phyloP scores from a whole-genome alignment of 2,888 invertebrate genomes.

The Odontocolon sp. region DNA sequence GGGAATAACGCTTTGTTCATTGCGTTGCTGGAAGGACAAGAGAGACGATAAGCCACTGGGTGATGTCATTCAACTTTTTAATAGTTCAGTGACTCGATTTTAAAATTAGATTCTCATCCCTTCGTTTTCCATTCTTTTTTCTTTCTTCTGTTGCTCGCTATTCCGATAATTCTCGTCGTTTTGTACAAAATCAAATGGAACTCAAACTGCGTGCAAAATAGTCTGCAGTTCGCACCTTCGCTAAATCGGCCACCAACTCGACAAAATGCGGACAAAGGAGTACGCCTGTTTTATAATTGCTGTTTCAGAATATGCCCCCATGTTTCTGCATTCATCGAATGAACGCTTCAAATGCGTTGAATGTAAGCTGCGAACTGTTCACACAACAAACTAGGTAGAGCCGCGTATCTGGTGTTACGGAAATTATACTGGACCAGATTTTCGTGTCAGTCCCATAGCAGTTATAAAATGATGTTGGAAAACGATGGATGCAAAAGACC shows the following conservation, averaged over 20 bases:
- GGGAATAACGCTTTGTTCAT: slow-evolving; percentile 4
- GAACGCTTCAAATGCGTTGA: too few species aligned
- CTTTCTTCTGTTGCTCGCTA: slow-evolving; percentile 3
- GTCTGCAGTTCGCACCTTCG: slow-evolving; percentile 41
- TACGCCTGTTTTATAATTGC: slow-evolving; percentile 29
- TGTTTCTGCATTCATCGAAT: slow-evolving; percentile 1
- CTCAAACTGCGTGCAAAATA: slow-evolving; percentile 39
- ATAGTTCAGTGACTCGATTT: slow-evolving; percentile 29
- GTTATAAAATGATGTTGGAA: too few species aligned
- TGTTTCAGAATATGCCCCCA: slow-evolving; percentile 28
- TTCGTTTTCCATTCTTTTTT: slow-evolving; percentile 11
- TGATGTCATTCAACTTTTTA: slow-evolving; percentile 24
- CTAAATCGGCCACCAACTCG: too few species aligned
- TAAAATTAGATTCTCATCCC: background rate
- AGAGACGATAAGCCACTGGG: slow-evolving; percentile 16
- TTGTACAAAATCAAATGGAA: slow-evolving; percentile 34
- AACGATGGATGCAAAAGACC: too few species aligned
- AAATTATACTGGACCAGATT: too few species aligned
- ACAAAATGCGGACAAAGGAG: slow-evolving; percentile 4
- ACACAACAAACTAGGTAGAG: too few species aligned
- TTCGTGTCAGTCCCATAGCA: too few species aligned
- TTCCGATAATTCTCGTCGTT: slow-evolving; percentile 44
- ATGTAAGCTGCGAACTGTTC: too few species aligned
- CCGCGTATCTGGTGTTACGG: too few species aligned
- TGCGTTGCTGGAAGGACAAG: background rate